phyloP scores from a whole-genome alignment of 2,888 invertebrate species.

The Scrobipalpa costella region DNA sequence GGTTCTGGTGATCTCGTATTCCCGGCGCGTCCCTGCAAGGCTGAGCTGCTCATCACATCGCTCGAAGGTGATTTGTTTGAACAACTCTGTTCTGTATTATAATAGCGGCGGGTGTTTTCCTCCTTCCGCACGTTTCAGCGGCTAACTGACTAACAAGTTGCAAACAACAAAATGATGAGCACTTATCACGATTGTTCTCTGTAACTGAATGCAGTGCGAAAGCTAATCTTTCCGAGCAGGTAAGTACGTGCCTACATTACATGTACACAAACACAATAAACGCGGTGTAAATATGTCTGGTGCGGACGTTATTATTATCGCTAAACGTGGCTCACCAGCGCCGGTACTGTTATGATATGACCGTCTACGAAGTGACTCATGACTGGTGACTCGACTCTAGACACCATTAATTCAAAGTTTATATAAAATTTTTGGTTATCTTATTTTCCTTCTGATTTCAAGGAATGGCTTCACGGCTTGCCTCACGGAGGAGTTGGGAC shows the following conservation, averaged over 20 bases:
- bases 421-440: too few species aligned
- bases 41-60: background rate
- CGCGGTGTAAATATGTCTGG: background rate
- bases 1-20: constrained; percentile 4
- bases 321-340: background rate
- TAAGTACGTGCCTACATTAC: background rate
- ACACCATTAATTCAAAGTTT: background rate
- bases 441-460: too few species aligned
- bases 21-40: constrained; percentile 11
- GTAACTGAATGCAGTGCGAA: constrained; percentile 24
- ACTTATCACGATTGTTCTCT: constrained; percentile 20
- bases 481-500: too few species aligned
- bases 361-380: background rate
- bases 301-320: background rate
- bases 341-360: background rate
- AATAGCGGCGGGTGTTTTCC: constrained; percentile 5
- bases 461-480: too few species aligned
- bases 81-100: constrained; percentile 5
- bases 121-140: constrained; percentile 20
- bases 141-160: background rate
- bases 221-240: constrained; percentile 10
- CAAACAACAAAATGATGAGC: constrained; percentile 17
- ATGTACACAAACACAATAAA: background rate
- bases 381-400: background rate
- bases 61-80: constrained; percentile 13